Conservation (phyloP, 2,113 vertebrate genomes). For the Lynx canadensis region DNA sequence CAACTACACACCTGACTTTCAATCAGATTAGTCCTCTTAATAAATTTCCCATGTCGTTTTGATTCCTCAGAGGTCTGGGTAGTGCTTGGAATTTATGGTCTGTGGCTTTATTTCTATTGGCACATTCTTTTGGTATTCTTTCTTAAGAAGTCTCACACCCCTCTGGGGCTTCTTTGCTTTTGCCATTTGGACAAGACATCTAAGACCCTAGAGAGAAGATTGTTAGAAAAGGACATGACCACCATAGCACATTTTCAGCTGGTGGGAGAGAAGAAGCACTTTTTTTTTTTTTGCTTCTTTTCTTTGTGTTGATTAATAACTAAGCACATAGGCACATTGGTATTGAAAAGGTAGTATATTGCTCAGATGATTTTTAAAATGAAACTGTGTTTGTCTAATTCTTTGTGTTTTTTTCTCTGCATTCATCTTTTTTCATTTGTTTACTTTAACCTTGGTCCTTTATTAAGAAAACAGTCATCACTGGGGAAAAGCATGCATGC, state of each 20-base stretch:
- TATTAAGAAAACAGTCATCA: conserved; percentile 48
- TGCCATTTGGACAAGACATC: conserved; percentile 22
- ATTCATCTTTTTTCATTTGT: not conserved
- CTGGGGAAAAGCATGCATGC: not conserved
- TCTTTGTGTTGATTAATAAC: not conserved
- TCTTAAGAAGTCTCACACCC: not conserved
- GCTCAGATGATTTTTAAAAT: conserved; percentile 34
- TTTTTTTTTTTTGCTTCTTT: not conserved
- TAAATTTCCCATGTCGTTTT: conserved; percentile 39
- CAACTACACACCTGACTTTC: conserved; percentile 1
- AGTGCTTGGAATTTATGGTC: conserved; percentile 33
- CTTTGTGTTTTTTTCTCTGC: not conserved
- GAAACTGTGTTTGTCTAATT: not conserved
- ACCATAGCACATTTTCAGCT: not conserved
- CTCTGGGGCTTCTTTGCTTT: conserved; percentile 56
- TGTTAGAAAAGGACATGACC: not conserved
- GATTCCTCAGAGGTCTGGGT: not conserved
- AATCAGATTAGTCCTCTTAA: conserved; percentile 18
- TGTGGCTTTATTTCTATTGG: conserved; percentile 44
- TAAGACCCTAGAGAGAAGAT: not conserved
- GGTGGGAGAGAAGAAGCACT: not conserved
- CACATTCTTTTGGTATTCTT: conserved; percentile 19
- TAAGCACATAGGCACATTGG: not conserved
- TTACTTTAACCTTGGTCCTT: conserved; percentile 61
- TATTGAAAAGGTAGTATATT: not conserved